These are phyloP conservation scores for Cotesia vestalis DNA, from an alignment of 1,140 invertebrate species.

Conservation along the genomic window DNA sequence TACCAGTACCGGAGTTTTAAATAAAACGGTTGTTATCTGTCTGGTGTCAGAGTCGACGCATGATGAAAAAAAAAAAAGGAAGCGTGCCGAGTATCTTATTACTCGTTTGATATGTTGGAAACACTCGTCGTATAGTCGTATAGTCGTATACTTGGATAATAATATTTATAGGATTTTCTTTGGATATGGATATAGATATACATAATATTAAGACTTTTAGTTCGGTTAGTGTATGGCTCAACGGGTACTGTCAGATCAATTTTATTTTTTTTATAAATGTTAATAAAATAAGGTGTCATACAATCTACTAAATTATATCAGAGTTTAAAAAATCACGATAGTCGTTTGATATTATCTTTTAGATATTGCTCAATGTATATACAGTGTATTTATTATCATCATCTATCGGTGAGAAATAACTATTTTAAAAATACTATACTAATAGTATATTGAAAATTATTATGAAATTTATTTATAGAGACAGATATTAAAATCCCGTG, in stretches of 20 bases:
- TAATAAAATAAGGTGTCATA: slow-evolving; percentile 46
- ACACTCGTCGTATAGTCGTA: background rate
- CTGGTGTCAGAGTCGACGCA: background rate
- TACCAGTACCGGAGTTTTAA: background rate
- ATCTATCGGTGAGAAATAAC: too few species aligned
- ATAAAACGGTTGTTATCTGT: slow-evolving; percentile 17
- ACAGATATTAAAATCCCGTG: too few species aligned
- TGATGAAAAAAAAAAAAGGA: slow-evolving; percentile 4
- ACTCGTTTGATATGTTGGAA: background rate
- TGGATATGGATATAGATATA: too few species aligned
- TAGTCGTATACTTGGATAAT: background rate
- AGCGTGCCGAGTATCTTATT: slow-evolving; percentile 19
- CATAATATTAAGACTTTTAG: too few species aligned
- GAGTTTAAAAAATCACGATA: too few species aligned
- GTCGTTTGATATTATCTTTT: too few species aligned
- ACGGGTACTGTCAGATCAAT: slow-evolving; percentile 16
- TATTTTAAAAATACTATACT: too few species aligned
- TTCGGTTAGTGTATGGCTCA: background rate
- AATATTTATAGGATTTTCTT: too few species aligned
- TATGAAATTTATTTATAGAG: too few species aligned
- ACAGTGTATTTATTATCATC: too few species aligned
- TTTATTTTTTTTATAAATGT: background rate
- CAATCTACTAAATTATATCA: slow-evolving; percentile 10
- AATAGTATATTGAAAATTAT: too few species aligned
- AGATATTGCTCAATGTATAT: too few species aligned